Evolutionary conservation across 2,888 invertebrate genomes (phyloP), one percentile per base, ranked within the genome.

Genomic region (Dioctria linearis): DNA sequence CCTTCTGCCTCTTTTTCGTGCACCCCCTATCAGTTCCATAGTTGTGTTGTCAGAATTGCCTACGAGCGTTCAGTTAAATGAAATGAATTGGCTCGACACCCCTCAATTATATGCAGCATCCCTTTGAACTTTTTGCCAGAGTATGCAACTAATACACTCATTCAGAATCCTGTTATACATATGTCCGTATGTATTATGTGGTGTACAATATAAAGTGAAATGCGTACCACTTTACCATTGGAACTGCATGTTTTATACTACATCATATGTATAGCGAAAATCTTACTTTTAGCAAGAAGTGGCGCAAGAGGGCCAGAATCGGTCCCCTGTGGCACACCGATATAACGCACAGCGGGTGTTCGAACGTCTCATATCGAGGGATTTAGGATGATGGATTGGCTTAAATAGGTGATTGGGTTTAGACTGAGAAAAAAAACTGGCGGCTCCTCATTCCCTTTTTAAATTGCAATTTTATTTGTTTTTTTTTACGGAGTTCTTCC

Each of bases 241-340:
- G 40, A 71, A 54, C 71, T 80, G 51, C 63, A 73, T 57, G 37
- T 51, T 4, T 11, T 25, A 25, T 25, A 25, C 25, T 25, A 25
- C 25, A 25, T 25, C 25, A 25, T 25, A 25, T 66, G 67, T 66
- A 57, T 63, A 49, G 49, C 40, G 39, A 65, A 78, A 76, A 13
- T 78, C 66, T 78, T 66, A 78, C 49, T 78, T 66, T 49, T 67
- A 57, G 57, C 66, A 67, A 54, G 42, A 78, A 78, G 51, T 57
- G 61, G 79, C 57, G 49, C 67, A 57, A 78, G 80, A 81, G 83
- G 82, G 84, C 84, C 78, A 82, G 87, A 88, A 88, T 89, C 87
- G 88, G 88, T 88, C 88, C 89, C 89, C 87, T 87, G 89, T 87
- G 88, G 86, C 87, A 86, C 85, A 85, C 86, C 88, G 87, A 88